These are phyloP conservation scores for Empidonax traillii DNA, from an alignment of 2,113 vertebrate species.

Conservation along the genomic window DNA sequence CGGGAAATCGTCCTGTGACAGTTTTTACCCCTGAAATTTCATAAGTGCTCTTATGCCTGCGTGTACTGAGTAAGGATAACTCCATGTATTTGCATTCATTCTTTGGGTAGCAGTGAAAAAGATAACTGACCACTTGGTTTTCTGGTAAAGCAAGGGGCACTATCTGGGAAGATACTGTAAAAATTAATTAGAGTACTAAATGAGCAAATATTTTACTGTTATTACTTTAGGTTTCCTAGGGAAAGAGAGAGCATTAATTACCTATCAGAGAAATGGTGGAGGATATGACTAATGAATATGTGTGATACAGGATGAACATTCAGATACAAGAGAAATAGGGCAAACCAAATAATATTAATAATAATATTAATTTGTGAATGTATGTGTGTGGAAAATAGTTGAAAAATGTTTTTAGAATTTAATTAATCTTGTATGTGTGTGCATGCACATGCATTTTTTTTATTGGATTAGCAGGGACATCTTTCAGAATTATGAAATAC, in stretches of 20 bases:
- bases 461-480: constrained; percentile 48
- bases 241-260: constrained; percentile 50
- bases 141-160: constrained; percentile 8
- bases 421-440: constrained; percentile 30
- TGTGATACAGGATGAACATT: background rate
- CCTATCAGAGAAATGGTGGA: constrained; percentile 12
- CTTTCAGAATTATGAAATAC: constrained; percentile 67
- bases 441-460: constrained; percentile 22
- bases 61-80: background rate
- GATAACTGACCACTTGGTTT: constrained; percentile 11
- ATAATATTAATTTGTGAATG: constrained; percentile 10
- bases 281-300: background rate
- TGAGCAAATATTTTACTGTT: constrained; percentile 39
- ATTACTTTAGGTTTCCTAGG: background rate
- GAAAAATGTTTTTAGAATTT: constrained; percentile 31
- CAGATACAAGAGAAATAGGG: background rate
- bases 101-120: background rate
- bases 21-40: background rate
- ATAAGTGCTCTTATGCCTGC: background rate
- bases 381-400: background rate
- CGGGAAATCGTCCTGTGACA: background rate
- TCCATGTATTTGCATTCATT: background rate
- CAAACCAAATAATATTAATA: constrained; percentile 44
- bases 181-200: constrained; percentile 51
- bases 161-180: constrained; percentile 14